Conservation (phyloP, 92 coral and sea anemone genomes). For the Blastomussa wellsi region DNA sequence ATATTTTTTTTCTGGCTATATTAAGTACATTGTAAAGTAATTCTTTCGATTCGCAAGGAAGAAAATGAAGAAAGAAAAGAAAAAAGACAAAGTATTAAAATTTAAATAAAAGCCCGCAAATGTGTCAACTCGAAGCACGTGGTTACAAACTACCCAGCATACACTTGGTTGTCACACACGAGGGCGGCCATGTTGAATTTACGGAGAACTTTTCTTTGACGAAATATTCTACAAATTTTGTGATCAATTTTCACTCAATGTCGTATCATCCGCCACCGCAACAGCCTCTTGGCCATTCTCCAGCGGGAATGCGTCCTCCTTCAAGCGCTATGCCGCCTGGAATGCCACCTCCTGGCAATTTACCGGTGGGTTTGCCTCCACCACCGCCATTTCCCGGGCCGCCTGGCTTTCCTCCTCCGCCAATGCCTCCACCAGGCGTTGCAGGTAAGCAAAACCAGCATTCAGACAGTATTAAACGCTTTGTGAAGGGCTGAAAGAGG, state of each 20-base stretch:
- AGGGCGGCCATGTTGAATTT: conserved; percentile 70
- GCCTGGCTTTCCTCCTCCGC: conserved; percentile 86
- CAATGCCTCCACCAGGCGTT: conserved; percentile 65
- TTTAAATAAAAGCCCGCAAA: too few species aligned
- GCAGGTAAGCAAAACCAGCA: conserved; percentile 32
- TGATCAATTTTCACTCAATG: conserved; percentile 40
- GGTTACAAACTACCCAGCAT: conserved; percentile 25
- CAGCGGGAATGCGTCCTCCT: conserved; percentile 66
- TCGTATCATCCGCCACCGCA: conserved; percentile 88
- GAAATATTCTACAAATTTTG: neutral
- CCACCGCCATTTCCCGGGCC: conserved; percentile 88
- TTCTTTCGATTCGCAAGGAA: neutral
- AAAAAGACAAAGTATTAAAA: too few species aligned
- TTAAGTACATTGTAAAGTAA: neutral
- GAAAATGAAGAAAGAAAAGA: neutral
- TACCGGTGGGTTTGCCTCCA: conserved; percentile 82
- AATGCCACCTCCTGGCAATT: conserved; percentile 66
- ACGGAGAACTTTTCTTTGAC: neutral
- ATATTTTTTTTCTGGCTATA: neutral
- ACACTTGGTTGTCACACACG: conserved; percentile 13
- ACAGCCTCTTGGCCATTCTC: conserved; percentile 76
- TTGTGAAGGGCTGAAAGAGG: neutral
- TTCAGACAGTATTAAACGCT: neutral
- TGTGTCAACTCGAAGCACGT: too few species aligned
- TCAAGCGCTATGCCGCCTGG: conserved; percentile 74